Evolutionary conservation across 1,140 invertebrate species (phyloP).

Genomic region (Panulirus ornatus): DNA sequence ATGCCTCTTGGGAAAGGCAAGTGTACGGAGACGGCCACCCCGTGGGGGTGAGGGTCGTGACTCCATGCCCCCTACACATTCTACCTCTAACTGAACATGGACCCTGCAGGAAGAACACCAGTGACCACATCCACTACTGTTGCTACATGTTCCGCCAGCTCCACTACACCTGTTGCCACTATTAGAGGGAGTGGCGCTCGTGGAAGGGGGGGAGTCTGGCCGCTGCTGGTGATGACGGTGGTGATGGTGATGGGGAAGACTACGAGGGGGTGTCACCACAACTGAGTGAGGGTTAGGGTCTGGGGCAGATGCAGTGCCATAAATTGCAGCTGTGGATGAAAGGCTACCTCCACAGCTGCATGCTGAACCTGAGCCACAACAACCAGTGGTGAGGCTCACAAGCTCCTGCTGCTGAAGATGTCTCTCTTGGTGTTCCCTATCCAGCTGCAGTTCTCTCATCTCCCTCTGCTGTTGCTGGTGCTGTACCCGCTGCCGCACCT

Average conservation of each 20-base stretch:
- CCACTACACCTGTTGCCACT: constrained; percentile 29
- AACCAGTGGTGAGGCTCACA: background rate
- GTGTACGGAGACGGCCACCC: constrained; percentile 56
- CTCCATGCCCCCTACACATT: constrained; percentile 59
- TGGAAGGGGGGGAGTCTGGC: constrained; percentile 29
- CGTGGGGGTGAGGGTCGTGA: constrained; percentile 37
- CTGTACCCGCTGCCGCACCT: constrained; percentile 59
- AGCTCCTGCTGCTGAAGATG: constrained; percentile 41
- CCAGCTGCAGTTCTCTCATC: constrained; percentile 30
- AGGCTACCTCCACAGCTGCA: constrained; percentile 61
- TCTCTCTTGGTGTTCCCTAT: constrained; percentile 34
- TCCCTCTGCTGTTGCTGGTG: constrained; percentile 47
- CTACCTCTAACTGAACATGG: constrained; percentile 69
- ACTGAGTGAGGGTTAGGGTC: constrained; percentile 34
- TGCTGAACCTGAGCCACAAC: constrained; percentile 39
- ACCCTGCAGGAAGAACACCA: constrained; percentile 68
- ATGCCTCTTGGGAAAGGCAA: constrained; percentile 64
- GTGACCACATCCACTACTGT: constrained; percentile 58
- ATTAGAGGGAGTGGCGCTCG: background rate
- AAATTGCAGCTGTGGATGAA: constrained; percentile 51
- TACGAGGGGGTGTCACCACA: constrained; percentile 56
- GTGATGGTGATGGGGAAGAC: constrained; percentile 55
- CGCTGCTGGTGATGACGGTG: constrained; percentile 39
- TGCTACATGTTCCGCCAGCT: constrained; percentile 5
- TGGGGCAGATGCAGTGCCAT: constrained; percentile 39